Percentiles rank a stretch among this genome's conserved stretches.
phyloP scores from a whole-genome alignment of 2,888 invertebrate genomes.

The Eurytoma adleriae region DNA sequence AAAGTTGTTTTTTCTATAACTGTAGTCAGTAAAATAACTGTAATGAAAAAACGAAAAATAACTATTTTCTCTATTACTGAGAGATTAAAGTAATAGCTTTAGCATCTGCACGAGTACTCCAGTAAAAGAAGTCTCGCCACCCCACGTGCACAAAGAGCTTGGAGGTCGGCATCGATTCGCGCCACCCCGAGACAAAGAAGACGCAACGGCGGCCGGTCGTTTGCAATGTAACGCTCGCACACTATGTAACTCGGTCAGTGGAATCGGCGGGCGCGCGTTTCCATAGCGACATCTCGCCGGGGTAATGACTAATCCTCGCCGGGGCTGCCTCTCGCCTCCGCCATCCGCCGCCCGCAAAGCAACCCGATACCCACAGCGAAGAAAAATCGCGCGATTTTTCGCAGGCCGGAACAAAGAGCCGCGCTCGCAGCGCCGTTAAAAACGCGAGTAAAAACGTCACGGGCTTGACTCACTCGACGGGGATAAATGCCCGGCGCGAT shows the following conservation, averaged over 20 bases:
- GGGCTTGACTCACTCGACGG: conserved; percentile 21
- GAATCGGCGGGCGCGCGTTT: conserved; percentile 12
- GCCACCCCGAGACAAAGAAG: conserved; percentile 22
- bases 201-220: neutral
- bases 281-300: conserved; percentile 15
- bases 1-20: no score
- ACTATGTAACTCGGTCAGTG: conserved; percentile 46
- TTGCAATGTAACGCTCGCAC: neutral
- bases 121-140: neutral
- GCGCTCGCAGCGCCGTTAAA: neutral
- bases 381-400: neutral
- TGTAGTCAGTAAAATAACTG: no score
- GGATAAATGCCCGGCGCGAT: conserved; percentile 49
- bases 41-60: no score
- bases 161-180: neutral
- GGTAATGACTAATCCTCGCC: conserved; percentile 32
- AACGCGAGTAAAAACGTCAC: neutral
- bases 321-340: neutral
- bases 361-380: conserved; percentile 3
- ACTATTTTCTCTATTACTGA: no score
- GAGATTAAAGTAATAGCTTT: no score
- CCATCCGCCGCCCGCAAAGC: conserved; percentile 21
- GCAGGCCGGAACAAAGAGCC: conserved; percentile 20
- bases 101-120: neutral
- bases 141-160: neutral